A percentile compares a stretch with the other conserved stretches of the same genome.
phyloP scores from a whole-genome alignment of 2,888 invertebrate genomes.

The Hirtodrosophila histrioides region DNA sequence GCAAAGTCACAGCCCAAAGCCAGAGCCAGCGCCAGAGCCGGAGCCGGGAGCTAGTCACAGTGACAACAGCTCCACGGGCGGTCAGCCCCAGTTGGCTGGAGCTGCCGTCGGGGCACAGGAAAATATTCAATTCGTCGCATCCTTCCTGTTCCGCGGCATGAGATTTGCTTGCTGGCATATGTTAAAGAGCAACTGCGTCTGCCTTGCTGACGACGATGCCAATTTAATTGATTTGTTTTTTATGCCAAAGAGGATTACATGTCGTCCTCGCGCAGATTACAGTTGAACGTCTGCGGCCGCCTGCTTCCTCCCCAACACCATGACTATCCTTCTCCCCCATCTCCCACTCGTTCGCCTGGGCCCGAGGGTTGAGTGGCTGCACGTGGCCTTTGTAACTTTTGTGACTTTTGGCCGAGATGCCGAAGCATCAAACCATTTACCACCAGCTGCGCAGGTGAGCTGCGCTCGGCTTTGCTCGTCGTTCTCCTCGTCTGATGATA shows the following conservation, averaged over 20 bases:
- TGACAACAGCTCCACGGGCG: conserved; percentile 75
- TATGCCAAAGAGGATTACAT: conserved; percentile 83
- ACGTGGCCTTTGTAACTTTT: conserved; percentile 63
- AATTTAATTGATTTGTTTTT: conserved; percentile 84
- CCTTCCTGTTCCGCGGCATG: conserved; percentile 73
- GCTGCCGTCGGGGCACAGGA: conserved; percentile 53
- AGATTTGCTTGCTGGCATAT: conserved; percentile 56
- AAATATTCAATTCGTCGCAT: conserved; percentile 82
- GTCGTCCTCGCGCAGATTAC: conserved; percentile 77
- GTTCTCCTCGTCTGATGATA: background rate
- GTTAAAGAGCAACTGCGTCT: conserved; percentile 45
- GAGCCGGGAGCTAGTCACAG: conserved; percentile 6
- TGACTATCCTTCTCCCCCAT: conserved; percentile 1
- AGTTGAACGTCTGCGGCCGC: conserved; percentile 58
- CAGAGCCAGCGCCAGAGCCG: conserved; percentile 11
- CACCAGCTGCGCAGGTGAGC: conserved; percentile 80
- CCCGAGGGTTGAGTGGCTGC: conserved; percentile 67
- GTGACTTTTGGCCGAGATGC: conserved; percentile 11
- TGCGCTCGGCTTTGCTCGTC: conserved; percentile 16
- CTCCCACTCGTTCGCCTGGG: background rate
- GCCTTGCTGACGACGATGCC: conserved; percentile 34
- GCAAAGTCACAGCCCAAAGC: conserved; percentile 44
- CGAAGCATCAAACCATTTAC: conserved; percentile 57
- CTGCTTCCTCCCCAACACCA: conserved; percentile 9
- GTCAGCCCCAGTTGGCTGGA: conserved; percentile 28